Evolutionary conservation across 2,797 vertebrate species (phyloP), one percentile per base, ranked within the genome.

Genomic region (Peromyscus nudipes): DNA sequence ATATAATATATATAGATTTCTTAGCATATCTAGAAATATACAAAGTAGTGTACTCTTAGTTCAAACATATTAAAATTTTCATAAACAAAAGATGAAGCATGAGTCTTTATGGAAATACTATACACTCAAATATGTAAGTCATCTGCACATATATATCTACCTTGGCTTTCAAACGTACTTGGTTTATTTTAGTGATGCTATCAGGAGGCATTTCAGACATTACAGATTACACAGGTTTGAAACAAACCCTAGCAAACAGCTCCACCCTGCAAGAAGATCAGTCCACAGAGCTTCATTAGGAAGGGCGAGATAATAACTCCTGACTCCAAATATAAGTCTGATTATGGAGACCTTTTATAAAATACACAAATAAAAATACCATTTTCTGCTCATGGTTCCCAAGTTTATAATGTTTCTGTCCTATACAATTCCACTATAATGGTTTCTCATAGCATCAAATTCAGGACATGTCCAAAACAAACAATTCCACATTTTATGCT

Each of bases 81-180:
- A 77, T 64, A 76, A 76, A 77, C 64, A 34, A 87, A 93, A 65
- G 57, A 92, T 31, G 14, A 82, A 37, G 37, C 64, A 10, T 84
- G 43, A 16, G 64, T 37, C n/a, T 93, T 40, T 83, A 83, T 37
- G 49, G 29, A 75, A 96, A 91, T 75, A 69, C 31, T 6, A 94
- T 55, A 12, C 89, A n/a, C 27, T 19, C 25, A 69, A 91, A 85
- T 62, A 83, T 90, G 46, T 57, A 96, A 92, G 23, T 27, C 7
- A 73, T 23, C 7, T 65, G 19, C 11, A 79, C 37, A 73, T 77
- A 65, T 92, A 29, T 60, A 37, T 46, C 7, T 90, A 37, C n/a
- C 27, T 81, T 89, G 64, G 25, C n/a, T 96, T 81, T 96, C 37
- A 93, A 87, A 64, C 25, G 73, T 34, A 69, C 62, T 91, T 90